These are phyloP conservation scores for Hystrix brachyura DNA, from an alignment of 2,113 vertebrate genomes.

Conservation along the genomic window DNA sequence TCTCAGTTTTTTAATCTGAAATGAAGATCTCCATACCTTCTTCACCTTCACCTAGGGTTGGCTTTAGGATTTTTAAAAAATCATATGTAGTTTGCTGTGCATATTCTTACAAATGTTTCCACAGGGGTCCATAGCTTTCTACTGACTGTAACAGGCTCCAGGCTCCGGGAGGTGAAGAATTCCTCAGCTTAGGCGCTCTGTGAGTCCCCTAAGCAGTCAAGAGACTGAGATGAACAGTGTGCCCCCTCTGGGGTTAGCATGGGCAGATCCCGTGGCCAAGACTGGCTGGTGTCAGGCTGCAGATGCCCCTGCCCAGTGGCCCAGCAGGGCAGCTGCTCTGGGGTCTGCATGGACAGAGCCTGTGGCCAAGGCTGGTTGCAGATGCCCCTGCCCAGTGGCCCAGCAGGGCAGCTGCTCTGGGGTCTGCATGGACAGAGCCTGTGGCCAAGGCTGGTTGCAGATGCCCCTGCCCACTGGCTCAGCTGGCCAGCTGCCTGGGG, in stretches of 20 bases:
- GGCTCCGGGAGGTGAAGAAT: not conserved
- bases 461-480: too few relatives aligned
- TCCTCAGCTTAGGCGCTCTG: not conserved
- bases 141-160: not conserved
- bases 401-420: not conserved
- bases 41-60: not conserved
- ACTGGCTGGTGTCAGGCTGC: not conserved
- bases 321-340: too few relatives aligned
- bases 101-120: not conserved
- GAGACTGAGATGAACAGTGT: not conserved
- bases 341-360: not conserved
- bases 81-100: too few relatives aligned
- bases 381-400: not conserved
- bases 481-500: too few relatives aligned
- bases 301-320: not conserved
- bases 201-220: not conserved
- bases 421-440: not conserved
- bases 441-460: too few relatives aligned
- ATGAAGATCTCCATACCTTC: not conserved
- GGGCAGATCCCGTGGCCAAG: not conserved
- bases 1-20: not conserved
- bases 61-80: not conserved
- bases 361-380: not conserved
- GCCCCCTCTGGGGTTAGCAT: not conserved
- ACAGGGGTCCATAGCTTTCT: not conserved